phyloP scores from a whole-genome alignment of 2,113 vertebrate genomes.

The Talpa occidentalis region DNA sequence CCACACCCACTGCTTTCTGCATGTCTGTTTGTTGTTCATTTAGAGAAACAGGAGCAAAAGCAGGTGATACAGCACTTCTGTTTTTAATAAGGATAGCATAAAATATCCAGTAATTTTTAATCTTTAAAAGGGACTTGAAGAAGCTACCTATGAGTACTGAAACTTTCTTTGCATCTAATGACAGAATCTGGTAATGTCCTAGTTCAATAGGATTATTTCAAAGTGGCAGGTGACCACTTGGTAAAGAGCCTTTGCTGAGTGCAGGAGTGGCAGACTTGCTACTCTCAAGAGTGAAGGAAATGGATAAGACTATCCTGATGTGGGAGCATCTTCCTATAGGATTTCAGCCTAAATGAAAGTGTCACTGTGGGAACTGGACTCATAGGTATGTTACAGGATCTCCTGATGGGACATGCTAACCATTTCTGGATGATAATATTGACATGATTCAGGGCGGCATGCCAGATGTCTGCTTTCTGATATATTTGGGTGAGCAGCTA shows the following conservation, averaged over 20 bases:
- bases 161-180: constrained; percentile 37
- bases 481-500: constrained; percentile 72
- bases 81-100: constrained; percentile 55
- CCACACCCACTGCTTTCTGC: not conserved
- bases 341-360: constrained; percentile 29
- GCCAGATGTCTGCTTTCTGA: constrained; percentile 40
- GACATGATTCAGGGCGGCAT: not conserved
- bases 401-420: not conserved
- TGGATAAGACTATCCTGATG: constrained; percentile 51
- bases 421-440: not conserved
- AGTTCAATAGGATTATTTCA: constrained; percentile 48
- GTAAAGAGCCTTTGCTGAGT: constrained; percentile 80
- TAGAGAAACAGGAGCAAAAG: constrained; percentile 30
- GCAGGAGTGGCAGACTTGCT: constrained; percentile 62
- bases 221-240: constrained; percentile 46
- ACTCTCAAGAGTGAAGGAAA: constrained; percentile 68
- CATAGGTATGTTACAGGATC: not conserved
- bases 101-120: constrained; percentile 46
- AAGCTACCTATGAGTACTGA: constrained; percentile 63
- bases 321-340: constrained; percentile 57
- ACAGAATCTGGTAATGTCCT: constrained; percentile 73
- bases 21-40: constrained; percentile 31
- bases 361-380: constrained; percentile 1
- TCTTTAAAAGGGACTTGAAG: constrained; percentile 32
- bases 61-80: constrained; percentile 65